These are phyloP conservation scores for Tigriopus japonicus DNA, from an alignment of 1,140 invertebrate genomes.

Conservation along the genomic window DNA sequence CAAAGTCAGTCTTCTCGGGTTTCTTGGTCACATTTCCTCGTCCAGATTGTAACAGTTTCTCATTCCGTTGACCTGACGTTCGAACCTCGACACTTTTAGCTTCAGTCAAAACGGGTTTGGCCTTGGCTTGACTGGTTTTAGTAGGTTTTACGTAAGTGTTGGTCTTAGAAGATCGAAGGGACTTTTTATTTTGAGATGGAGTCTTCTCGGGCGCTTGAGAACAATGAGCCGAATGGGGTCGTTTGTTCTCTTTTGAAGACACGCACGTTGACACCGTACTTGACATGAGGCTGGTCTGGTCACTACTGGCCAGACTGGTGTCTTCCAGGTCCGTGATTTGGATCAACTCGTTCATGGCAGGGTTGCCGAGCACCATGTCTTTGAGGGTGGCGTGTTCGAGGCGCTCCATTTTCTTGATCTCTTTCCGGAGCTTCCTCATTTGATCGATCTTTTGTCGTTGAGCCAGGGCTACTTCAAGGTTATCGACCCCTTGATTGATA, in stretches of 20 bases:
- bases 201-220: too few relatives aligned
- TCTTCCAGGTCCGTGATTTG: neutral
- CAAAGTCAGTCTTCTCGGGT: neutral
- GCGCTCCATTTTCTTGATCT: neutral
- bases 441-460: neutral
- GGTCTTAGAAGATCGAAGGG: too few relatives aligned
- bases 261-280: neutral
- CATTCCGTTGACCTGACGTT: too few relatives aligned
- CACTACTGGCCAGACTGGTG: neutral
- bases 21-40: neutral
- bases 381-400: neutral
- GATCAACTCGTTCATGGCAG: neutral
- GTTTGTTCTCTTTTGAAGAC: neutral
- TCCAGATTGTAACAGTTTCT: too few relatives aligned
- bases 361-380: neutral
- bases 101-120: too few relatives aligned
- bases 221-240: too few relatives aligned
- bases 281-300: neutral
- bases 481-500: neutral
- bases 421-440: neutral
- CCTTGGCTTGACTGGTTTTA: too few relatives aligned
- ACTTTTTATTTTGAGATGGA: too few relatives aligned
- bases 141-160: too few relatives aligned
- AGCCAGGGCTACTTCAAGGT: neutral
- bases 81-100: too few relatives aligned